Base-by-base conservation (phyloP, 2,797 vertebrate species). In the Lycodopsis pacificus region DNA sequence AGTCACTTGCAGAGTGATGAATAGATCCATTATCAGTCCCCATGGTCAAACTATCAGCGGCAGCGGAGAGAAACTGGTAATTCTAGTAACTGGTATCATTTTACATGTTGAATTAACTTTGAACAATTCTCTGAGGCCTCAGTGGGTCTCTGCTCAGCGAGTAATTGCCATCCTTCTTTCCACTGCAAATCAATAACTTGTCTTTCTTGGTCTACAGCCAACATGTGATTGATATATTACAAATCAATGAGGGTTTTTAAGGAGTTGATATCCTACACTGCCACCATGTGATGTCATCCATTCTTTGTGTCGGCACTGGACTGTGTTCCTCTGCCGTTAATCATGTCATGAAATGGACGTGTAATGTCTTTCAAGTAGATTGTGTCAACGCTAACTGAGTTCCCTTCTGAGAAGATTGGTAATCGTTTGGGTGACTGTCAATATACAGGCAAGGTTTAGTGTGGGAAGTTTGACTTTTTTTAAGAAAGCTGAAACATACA, bases 181-280 rank as follows among this genome's bases (percentile, higher is more conserved):
- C 14, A 48, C 48, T 64, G 20, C 34, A 56, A 76, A 88, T 91
- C 83, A 87, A 89, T 89, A 80, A 49, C 20, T 62, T 76, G 72
- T 85, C 73, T 65, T 77, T 78, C 17, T 44, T 46, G 32, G 59
- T 73, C 80, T 69, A 49, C 78, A 25, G 32, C 53, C 20, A 22
- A 63, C 53, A 13, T 77, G 58, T 73, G 78, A 86, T 74, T 80
- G 79, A 88, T 83, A 62, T 15, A 63, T 73, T 77, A 65, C 38
- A 79, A 83, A 86, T 88, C 86, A 79, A 78, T 86, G 20, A 27
- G 13, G 65, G 22, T 36, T 76, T 80, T 77, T 85, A 79, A 56
- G 54, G 69, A 53, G 53, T 61, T 71, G 36, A 80, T 81, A 27
- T 72, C 49, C 68, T 61, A n/a, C 34, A 17, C 49, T 46, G 40